Base-by-base conservation (phyloP, 2,888 invertebrate species). In the Hoplodrina blanda region DNA sequence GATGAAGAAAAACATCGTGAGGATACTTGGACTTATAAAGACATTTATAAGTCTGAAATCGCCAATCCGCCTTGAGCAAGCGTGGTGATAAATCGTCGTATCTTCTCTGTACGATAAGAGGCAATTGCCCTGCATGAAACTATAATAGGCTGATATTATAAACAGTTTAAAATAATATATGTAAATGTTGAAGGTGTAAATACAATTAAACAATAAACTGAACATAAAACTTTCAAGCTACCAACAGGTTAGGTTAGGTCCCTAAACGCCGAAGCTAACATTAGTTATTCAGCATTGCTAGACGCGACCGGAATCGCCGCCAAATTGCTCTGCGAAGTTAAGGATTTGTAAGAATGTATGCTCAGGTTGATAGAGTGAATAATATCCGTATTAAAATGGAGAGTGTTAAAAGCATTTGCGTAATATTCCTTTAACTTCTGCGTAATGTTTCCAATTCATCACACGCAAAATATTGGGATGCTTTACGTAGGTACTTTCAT, bases 201-300 rank as follows among this genome's bases (percentile, higher is more conserved):
- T 49, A 33, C 4, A 25, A 33, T 75, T 54, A 13, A 56, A 60
- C 76, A 75, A 33, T 53, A 63, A 68, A 65, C 60, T 60, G 59
- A 37, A 17, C 52, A 69, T 69, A 57, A 68, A 77, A 69, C 52
- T 55, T 74, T 73, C 52, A 77, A 46, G n/a, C 46, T 13, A 55
- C 61, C 69, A 82, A 79, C 76, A 79, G 72, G 84, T 84, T 61
- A 68, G 33, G 41, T 75, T 61, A 60, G 62, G 59, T 62, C 76
- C 59, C 73, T 69, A 65, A 73, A 64, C 71, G 53, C 62, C 50
- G 53, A 55, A 54, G 56, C 59, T 11, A 62, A 53, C 71, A 73
- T 84, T 66, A 81, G 67, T 71, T 72, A 84, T 84, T 72, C 76
- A 73, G 65, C 55, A 73, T 64, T 59, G 59, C 78, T 65, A 52